These are phyloP conservation scores for Apoda limacodes DNA, from an alignment of 2,888 invertebrate genomes.

Conservation along the genomic window DNA sequence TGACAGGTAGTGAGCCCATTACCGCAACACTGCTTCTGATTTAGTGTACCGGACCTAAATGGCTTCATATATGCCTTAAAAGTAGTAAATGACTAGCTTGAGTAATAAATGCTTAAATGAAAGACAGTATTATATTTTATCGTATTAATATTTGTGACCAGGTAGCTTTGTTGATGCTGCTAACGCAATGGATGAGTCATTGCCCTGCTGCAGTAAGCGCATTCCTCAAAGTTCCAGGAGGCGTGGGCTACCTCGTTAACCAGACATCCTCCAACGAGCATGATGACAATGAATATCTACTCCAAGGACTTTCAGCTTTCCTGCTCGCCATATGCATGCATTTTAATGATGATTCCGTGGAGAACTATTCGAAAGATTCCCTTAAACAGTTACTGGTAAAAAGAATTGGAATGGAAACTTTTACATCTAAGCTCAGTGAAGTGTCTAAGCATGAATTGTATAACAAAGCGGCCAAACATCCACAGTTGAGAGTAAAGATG, in stretches of 20 bases:
- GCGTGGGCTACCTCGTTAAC: conserved; percentile 86
- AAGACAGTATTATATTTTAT: not conserved
- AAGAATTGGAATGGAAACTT: conserved; percentile 90
- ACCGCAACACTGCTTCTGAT: too few species aligned
- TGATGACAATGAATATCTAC: conserved; percentile 89
- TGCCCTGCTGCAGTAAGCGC: conserved; percentile 86
- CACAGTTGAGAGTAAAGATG: conserved; percentile 84
- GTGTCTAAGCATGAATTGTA: conserved; percentile 92
- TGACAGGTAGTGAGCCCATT: too few species aligned
- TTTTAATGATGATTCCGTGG: conserved; percentile 86
- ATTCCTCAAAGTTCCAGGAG: conserved; percentile 83
- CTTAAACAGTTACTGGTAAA: conserved; percentile 83
- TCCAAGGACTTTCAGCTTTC: conserved; percentile 87
- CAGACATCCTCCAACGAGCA: conserved; percentile 86
- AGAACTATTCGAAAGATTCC: conserved; percentile 75
- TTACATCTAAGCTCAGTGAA: conserved; percentile 86
- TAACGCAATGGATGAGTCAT: conserved; percentile 88
- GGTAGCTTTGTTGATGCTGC: conserved; percentile 90
- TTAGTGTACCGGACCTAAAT: too few species aligned
- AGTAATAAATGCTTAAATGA: too few species aligned
- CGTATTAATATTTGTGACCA: conserved; percentile 17
- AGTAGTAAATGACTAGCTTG: too few species aligned
- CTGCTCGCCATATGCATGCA: conserved; percentile 92
- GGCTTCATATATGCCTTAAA: too few species aligned
- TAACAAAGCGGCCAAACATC: conserved; percentile 91